Evolutionary conservation across 2,113 vertebrate genomes (phyloP).

Genomic region (Hydropotes inermis): DNA sequence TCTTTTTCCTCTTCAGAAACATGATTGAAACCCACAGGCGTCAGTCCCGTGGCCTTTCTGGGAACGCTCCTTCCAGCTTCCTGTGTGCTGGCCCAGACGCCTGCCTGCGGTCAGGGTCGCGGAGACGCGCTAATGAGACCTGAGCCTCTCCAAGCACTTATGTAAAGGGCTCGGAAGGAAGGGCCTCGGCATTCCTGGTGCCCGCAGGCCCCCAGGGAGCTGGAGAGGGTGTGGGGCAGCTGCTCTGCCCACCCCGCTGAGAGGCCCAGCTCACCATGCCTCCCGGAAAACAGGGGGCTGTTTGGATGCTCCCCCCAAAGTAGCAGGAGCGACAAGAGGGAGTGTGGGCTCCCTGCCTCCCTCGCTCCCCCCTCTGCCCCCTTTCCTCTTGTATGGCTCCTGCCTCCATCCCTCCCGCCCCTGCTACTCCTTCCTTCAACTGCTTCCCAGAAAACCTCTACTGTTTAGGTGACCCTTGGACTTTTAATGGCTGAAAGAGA

Average conservation of each 20-base stretch:
- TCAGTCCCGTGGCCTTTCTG: slow-evolving; percentile 63
- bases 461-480: not conserved
- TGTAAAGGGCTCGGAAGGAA: slow-evolving; percentile 36
- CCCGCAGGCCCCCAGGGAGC: not conserved
- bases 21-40: slow-evolving; percentile 62
- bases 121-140: slow-evolving; percentile 5
- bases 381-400: not conserved
- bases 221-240: not conserved
- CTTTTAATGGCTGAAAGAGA: not conserved
- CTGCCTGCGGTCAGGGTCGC: slow-evolving; percentile 36
- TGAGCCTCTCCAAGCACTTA: slow-evolving; percentile 51
- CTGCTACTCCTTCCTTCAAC: not conserved
- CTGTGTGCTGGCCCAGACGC: slow-evolving; percentile 50
- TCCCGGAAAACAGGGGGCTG: fast-evolving
- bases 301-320: not conserved
- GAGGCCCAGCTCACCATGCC: not conserved
- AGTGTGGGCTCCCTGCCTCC: not conserved
- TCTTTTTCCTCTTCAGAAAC: slow-evolving; percentile 54
- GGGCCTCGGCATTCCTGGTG: not conserved
- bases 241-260: not conserved
- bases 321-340: not conserved
- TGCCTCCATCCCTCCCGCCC: no score
- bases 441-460: not conserved
- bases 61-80: slow-evolving; percentile 49
- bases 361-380: fast-evolving